phyloP scores from a whole-genome alignment of 2,113 vertebrate species.

The Cettia cetti region DNA sequence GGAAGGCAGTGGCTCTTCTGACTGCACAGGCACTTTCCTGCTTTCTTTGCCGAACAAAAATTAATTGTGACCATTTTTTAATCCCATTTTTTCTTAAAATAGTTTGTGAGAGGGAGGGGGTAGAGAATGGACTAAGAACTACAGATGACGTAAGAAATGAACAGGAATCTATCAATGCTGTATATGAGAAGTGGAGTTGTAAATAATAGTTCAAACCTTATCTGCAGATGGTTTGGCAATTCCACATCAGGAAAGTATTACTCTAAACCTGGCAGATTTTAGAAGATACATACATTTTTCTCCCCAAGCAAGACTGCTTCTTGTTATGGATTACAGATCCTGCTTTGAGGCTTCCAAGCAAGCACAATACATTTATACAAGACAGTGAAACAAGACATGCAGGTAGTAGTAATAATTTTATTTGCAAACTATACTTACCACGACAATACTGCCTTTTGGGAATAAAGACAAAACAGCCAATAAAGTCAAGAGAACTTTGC shows the following conservation, averaged over 20 bases:
- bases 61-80: background rate
- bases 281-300: background rate
- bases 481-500: background rate
- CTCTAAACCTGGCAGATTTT: background rate
- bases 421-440: background rate
- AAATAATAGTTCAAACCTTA: background rate
- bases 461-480: background rate
- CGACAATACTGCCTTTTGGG: background rate
- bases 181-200: background rate
- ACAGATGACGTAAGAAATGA: background rate
- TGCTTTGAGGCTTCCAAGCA: background rate
- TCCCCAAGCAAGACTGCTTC: background rate
- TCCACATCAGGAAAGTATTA: background rate
- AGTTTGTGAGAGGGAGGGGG: rapidly evolving
- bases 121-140: background rate
- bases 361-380: background rate
- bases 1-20: background rate
- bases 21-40: background rate
- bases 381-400: background rate
- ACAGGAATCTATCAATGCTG: background rate
- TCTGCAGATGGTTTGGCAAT: background rate
- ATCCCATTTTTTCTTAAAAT: background rate
- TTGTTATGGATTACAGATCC: background rate
- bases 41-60: background rate
- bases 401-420: conserved; percentile 17